These are phyloP conservation scores for Drosophila sturtevanti DNA, from an alignment of 1,140 invertebrate species.

Conservation along the genomic window DNA sequence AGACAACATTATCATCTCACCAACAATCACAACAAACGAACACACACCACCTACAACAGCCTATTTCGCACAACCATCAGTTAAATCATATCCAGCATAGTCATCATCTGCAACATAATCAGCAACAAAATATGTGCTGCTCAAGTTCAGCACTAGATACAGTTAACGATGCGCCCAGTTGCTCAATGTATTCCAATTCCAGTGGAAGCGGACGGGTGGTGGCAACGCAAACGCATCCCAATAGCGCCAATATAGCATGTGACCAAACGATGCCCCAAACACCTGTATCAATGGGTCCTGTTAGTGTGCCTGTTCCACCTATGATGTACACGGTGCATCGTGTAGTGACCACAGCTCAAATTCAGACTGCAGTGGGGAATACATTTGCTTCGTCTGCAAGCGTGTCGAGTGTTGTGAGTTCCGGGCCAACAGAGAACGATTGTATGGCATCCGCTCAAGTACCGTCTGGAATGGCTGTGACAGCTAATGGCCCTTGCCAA, in stretches of 20 bases:
- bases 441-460: slow-evolving; percentile 59
- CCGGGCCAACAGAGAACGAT: slow-evolving; percentile 68
- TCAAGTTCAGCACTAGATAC: slow-evolving; percentile 47
- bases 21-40: slow-evolving; percentile 38
- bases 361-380: slow-evolving; percentile 76
- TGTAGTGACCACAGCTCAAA: slow-evolving; percentile 80
- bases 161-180: slow-evolving; percentile 52
- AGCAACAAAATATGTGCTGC: slow-evolving; percentile 39
- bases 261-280: slow-evolving; percentile 52
- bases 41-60: slow-evolving; percentile 51
- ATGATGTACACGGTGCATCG: slow-evolving; percentile 81
- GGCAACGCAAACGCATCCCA: slow-evolving; percentile 65
- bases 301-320: slow-evolving; percentile 66
- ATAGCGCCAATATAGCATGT: slow-evolving; percentile 45
- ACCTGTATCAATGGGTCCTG: slow-evolving; percentile 52
- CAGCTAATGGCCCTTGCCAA: slow-evolving; percentile 51
- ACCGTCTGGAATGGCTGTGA: slow-evolving; percentile 51
- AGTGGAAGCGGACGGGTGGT: slow-evolving; percentile 56
- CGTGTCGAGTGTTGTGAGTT: slow-evolving; percentile 77
- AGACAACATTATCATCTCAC: slow-evolving; percentile 37
- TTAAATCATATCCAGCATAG: slow-evolving; percentile 44
- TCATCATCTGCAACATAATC: slow-evolving; percentile 57
- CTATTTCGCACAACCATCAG: slow-evolving; percentile 57
- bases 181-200: slow-evolving; percentile 50
- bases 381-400: slow-evolving; percentile 81